Evolutionary conservation across 2,797 vertebrate genomes (phyloP).

Genomic region (Lerista edwardsae): DNA sequence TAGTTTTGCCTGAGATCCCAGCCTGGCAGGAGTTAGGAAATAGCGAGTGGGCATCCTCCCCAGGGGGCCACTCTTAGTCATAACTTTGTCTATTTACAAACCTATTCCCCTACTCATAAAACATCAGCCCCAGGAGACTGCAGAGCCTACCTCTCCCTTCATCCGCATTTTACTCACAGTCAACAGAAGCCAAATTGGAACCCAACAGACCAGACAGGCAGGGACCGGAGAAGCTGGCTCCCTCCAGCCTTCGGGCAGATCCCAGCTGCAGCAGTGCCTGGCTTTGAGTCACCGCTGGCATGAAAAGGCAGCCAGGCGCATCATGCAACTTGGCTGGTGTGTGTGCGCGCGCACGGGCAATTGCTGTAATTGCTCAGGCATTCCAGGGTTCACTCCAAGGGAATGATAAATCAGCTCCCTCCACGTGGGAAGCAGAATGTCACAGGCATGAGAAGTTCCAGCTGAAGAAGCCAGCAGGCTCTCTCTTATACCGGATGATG

Average conservation of each 20-base stretch:
- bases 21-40: background rate
- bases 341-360: background rate
- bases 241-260: too few relatives aligned
- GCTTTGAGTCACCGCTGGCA: constrained; percentile 13
- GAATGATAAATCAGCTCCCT: background rate
- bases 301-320: too few relatives aligned
- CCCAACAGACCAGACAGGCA: background rate
- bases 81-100: background rate
- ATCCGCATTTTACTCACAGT: constrained; percentile 14
- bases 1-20: background rate
- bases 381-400: constrained; percentile 8
- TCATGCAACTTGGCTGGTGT: background rate
- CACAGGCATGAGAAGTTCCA: constrained; percentile 1
- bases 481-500: background rate
- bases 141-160: background rate
- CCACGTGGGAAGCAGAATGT: constrained; percentile 5
- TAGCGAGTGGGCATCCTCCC: background rate
- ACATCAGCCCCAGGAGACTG: background rate
- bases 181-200: background rate
- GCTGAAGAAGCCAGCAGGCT: background rate
- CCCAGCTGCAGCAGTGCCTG: background rate
- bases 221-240: background rate
- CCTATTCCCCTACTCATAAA: too few relatives aligned
- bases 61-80: background rate
- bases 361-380: background rate